These are phyloP conservation scores for Pterocles burchelli DNA, from an alignment of 2,113 vertebrate species.

Conservation along the genomic window DNA sequence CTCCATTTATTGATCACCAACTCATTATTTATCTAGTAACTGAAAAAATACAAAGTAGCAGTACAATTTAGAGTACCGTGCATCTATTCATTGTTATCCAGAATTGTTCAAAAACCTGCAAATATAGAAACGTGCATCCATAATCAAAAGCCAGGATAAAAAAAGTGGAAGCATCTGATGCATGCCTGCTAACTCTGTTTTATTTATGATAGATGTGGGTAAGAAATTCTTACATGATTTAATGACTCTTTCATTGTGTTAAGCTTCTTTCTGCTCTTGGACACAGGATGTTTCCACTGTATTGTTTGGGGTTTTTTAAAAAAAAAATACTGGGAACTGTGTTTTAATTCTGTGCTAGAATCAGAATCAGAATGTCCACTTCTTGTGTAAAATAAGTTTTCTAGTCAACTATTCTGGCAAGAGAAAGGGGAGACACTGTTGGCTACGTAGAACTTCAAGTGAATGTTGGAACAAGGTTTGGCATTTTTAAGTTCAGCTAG, in stretches of 20 bases:
- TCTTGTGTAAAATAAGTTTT: not conserved
- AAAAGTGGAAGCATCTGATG: not conserved
- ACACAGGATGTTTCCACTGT: not conserved
- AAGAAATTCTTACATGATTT: not conserved
- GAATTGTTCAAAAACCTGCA: not conserved
- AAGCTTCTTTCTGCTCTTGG: not conserved
- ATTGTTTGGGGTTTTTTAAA: not conserved
- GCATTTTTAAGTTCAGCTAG: not conserved
- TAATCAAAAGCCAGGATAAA: not conserved
- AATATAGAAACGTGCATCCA: not conserved
- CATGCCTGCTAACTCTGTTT: not conserved
- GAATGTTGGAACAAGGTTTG: not conserved
- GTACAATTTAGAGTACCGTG: not conserved
- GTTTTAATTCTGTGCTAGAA: not conserved
- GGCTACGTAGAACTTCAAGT: not conserved
- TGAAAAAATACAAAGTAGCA: not conserved
- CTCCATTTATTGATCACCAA: not conserved
- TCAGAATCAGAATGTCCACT: not conserved
- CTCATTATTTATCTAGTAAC: not conserved
- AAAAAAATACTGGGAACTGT: not conserved
- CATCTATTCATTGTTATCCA: not conserved
- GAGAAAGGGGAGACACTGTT: not conserved
- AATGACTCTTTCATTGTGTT: not conserved
- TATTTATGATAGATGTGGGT: not conserved
- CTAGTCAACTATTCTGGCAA: not conserved